Conservation (phyloP, 2,113 vertebrate species). For the Tupaia tana region DNA sequence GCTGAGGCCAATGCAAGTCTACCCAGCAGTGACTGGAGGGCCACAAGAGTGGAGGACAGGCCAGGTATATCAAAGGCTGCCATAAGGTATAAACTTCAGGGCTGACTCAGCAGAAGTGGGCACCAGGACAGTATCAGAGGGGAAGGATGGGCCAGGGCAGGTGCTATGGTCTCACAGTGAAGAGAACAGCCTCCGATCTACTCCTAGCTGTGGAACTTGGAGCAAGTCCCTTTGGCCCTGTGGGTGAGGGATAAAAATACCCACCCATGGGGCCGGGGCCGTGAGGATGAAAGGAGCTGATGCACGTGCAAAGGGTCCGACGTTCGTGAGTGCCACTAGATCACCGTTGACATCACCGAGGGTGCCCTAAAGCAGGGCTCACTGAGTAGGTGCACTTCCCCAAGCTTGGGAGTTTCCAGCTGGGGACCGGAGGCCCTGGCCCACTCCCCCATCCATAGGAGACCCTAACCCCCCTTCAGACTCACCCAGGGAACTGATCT, state of each 20-base stretch:
- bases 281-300: neutral
- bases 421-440: neutral
- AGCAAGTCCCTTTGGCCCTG: neutral
- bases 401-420: neutral
- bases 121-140: conserved; percentile 62
- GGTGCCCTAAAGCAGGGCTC: neutral
- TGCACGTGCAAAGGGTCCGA: fast-evolving
- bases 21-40: conserved; percentile 88
- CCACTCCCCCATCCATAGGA: neutral
- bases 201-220: neutral
- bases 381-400: neutral
- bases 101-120: conserved; percentile 19
- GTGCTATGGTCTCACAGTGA: neutral
- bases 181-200: neutral
- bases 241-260: neutral
- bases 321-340: neutral
- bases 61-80: conserved; percentile 89
- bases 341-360: neutral
- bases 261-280: neutral
- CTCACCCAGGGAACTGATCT: conserved; percentile 86
- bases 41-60: conserved; percentile 87
- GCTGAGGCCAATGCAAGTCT: conserved; percentile 77
- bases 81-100: conserved; percentile 62
- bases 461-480: neutral
- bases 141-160: neutral